Base-by-base conservation (phyloP, 2,888 invertebrate genomes). In the Drosophila meridionalis region DNA sequence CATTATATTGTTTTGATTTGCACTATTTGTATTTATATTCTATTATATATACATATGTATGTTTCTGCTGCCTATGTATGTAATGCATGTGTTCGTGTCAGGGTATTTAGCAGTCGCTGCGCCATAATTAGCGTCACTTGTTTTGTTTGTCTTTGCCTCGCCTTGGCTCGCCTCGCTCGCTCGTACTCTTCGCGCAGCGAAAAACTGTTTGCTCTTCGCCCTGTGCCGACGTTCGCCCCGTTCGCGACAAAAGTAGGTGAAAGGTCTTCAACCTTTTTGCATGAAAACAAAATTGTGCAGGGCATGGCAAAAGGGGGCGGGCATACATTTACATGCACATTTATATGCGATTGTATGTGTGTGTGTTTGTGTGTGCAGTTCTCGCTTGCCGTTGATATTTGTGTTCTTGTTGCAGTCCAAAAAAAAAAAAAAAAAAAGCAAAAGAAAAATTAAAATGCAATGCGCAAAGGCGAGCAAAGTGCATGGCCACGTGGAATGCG, bases 231-330 rank as follows among this genome's bases (percentile, higher is more conserved):
- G 57, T 38, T 59, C 59, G 58, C 56, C 66, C 48, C 65, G 71
- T 56, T 59, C 56, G 76, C 68, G 60, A 80, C 82, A 89, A 91
- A 91, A 91, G 92, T 91, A 92, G 91, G 91, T 91, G 91, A 91
- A 91, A 91, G 91, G 91, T 91, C 87, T 87, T 89, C 83, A 87
- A 87, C 87, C 87, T 87, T 87, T 85, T 84, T 84, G 86, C 86
- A 87, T 89, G 89, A 87, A 89, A 87, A 87, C 82, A 82, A 82
- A 88, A 89, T 80, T 88, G 82, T 78, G 73, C 80, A 77, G 71
- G 68, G 59, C 59, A 69, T 69, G 69, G 53, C 62, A 66, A 63
- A 60, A 61, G 66, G 63, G 63, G 73, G 64, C 45, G 57, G 55
- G 50, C 45, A 43, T 47, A 38, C n/a, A 48, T n/a, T 26, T 58